Evolutionary conservation across 2,797 vertebrate genomes (phyloP), one percentile per base, ranked within the genome.

Genomic region (Enteromius afrohamiltoni): DNA sequence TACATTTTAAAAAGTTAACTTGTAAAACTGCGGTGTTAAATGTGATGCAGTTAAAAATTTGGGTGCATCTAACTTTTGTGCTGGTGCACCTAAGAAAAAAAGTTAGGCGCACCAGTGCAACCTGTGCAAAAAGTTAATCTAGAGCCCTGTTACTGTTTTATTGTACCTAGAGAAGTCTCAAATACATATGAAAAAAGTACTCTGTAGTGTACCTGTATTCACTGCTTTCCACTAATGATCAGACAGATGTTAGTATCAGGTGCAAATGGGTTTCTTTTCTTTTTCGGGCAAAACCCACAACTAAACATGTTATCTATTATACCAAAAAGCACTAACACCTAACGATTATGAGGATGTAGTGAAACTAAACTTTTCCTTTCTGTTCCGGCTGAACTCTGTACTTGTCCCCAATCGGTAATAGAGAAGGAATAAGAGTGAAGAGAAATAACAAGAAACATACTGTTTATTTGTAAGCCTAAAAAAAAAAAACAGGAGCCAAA

Each of bases 401-500:
- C 26, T 49, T 65, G 65, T 65, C 6, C 26, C 42, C 3, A 34
- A 78, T 49, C 42, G 7, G 7, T 53, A 47, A 40, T 26, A 51
- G 8, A 53, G 21, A 34, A 40, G 21, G 16, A 64, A 31, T 0
- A 23, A 51, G 49, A 71, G 23, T 71, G 45, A 64, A 45, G 21
- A 60, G n/a, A 65, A 78, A n/a, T 26, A 10, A 70, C 16, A 40
- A 80, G 34, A 70, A 69, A 69, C 64, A 53, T 62, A 6, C 0
- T 19, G 37, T 74, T 47, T 31, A 49, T 70, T 75, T 45, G 47
- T 51, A 55, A 78, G 51, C 42, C 47, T 49, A 10, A 83, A 85
- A 29, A 29, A 10, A 83, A 85, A 29, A 29, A 29, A 29, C 78
- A 70, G 84, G 68, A 85, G 82, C 82, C 82, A 55, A 45, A 85